These are phyloP conservation scores for Heteromurus nitidus DNA, from an alignment of 2,888 invertebrate species.

Conservation along the genomic window DNA sequence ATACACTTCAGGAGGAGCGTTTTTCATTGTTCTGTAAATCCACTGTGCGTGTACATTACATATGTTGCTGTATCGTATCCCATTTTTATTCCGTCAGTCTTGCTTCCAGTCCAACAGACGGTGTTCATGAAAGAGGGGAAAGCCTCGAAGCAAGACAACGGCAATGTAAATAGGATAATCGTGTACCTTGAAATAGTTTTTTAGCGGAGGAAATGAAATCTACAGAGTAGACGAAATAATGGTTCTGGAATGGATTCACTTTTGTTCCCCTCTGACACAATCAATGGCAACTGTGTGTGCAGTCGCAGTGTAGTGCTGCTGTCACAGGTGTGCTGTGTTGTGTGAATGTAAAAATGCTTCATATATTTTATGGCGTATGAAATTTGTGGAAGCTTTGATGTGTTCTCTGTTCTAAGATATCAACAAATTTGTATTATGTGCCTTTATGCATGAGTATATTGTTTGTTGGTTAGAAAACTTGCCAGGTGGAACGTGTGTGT, in stretches of 20 bases:
- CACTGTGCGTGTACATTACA: not conserved
- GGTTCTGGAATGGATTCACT: not conserved
- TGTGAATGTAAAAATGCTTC: not conserved
- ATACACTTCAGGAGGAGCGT: not conserved
- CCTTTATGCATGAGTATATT: too few relatives aligned
- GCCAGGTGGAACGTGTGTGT: not conserved
- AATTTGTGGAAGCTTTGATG: too few relatives aligned
- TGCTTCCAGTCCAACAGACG: slow-evolving; percentile 21
- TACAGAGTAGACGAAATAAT: not conserved
- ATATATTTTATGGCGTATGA: not conserved
- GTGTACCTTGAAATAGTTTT: slow-evolving; percentile 5
- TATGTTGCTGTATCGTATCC: slow-evolving; percentile 12
- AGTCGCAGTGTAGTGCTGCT: too few relatives aligned
- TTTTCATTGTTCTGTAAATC: not conserved
- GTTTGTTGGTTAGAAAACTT: not conserved
- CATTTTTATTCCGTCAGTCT: too few relatives aligned
- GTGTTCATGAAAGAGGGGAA: not conserved
- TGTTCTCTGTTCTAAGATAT: not conserved
- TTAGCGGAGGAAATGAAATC: slow-evolving; percentile 30
- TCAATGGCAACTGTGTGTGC: not conserved
- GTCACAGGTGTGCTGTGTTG: slow-evolving; percentile 31
- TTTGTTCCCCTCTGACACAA: not conserved
- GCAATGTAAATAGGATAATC: not conserved
- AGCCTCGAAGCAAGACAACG: not conserved
- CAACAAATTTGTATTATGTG: not conserved